phyloP scores from a whole-genome alignment of 2,797 vertebrate species.

The Gallinago stenura region DNA sequence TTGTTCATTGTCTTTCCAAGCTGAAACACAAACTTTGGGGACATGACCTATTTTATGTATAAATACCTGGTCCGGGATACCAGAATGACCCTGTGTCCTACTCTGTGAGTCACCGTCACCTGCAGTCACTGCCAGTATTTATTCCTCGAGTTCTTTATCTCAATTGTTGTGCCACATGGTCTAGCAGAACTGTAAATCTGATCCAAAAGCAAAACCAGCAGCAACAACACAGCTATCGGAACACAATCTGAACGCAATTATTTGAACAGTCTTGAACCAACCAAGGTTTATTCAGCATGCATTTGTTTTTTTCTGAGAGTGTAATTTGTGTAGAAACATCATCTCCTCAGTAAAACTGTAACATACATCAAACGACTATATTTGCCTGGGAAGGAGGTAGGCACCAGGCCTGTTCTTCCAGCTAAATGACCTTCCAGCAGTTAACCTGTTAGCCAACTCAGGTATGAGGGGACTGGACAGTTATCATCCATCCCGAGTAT shows the following conservation, averaged over 20 bases:
- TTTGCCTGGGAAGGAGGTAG: constrained; percentile 65
- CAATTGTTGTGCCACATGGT: not conserved
- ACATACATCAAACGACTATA: constrained; percentile 3
- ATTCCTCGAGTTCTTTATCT: not conserved
- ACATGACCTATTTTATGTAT: not conserved
- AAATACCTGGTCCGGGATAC: not conserved
- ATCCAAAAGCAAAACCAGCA: constrained; percentile 12
- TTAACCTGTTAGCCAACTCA: constrained; percentile 45
- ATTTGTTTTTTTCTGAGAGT: constrained; percentile 38
- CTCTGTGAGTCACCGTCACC: not conserved
- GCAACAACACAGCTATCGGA: not conserved
- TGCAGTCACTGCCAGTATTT: not conserved
- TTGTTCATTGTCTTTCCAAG: not conserved
- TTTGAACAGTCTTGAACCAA: constrained; percentile 22
- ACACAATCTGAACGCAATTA: constrained; percentile 11
- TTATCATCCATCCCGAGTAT: constrained; percentile 59
- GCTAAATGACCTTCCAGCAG: constrained; percentile 46
- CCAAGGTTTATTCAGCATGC: not conserved
- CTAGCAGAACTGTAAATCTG: not conserved
- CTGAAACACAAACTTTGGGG: not conserved
- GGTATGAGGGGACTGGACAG: constrained; percentile 49
- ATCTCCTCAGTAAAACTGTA: constrained; percentile 35
- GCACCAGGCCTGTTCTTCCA: constrained; percentile 33
- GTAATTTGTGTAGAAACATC: constrained; percentile 41
- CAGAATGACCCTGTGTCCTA: not conserved